phyloP scores from a whole-genome alignment of 2,888 invertebrate species.

The Doris montereyensis region DNA sequence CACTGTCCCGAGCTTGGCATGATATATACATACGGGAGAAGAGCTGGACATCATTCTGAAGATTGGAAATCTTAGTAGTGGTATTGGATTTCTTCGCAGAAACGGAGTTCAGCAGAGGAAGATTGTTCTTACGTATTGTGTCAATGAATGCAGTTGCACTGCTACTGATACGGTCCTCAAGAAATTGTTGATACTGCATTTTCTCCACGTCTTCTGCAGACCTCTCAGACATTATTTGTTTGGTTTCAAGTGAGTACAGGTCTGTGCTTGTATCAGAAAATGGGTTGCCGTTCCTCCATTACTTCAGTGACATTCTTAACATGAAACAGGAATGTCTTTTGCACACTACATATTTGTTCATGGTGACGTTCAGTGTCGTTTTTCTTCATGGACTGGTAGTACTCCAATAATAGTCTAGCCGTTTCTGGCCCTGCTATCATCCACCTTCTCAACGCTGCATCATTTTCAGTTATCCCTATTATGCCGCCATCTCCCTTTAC shows the following conservation, averaged over 20 bases:
- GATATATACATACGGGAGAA: neutral
- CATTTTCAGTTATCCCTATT: neutral
- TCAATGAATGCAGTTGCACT: neutral
- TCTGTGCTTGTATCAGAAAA: neutral
- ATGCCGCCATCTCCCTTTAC: too few species aligned
- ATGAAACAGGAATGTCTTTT: neutral
- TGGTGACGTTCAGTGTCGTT: neutral
- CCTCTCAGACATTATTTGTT: neutral
- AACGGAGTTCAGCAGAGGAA: neutral
- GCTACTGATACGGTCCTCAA: neutral
- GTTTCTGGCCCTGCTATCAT: neutral
- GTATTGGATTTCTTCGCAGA: neutral
- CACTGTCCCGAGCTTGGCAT: neutral
- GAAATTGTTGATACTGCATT: neutral
- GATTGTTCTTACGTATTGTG: neutral
- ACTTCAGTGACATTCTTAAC: neutral
- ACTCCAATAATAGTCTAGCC: neutral
- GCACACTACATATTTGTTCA: neutral
- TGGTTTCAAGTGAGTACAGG: neutral
- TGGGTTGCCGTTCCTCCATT: neutral
- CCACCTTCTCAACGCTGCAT: neutral
- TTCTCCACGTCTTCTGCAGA: neutral
- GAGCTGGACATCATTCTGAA: neutral
- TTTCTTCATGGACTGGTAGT: neutral
- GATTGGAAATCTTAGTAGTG: neutral